A percentile compares a stretch with the other conserved stretches of the same genome.
These are phyloP conservation scores for Notodonta ziczac DNA, from an alignment of 2,888 invertebrate species.

Conservation along the genomic window DNA sequence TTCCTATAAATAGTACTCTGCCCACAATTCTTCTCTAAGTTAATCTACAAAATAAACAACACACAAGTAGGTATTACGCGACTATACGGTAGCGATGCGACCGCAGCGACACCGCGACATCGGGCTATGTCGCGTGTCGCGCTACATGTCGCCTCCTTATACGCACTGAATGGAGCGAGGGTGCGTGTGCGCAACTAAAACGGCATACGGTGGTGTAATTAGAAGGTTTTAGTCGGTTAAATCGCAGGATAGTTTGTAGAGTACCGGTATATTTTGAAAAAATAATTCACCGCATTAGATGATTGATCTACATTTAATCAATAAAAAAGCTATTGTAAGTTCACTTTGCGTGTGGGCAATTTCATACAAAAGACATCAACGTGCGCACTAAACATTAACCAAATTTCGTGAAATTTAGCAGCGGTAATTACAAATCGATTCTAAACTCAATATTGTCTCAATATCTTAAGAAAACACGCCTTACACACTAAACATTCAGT, in stretches of 20 bases:
- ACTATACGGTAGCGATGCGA: constrained; percentile 36
- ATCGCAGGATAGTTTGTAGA: background rate
- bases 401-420: background rate
- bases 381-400: constrained; percentile 16
- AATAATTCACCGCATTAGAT: too few species aligned
- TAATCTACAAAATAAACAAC: constrained; percentile 5
- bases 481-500: constrained; percentile 41
- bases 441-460: constrained; percentile 15
- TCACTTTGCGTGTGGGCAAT: constrained; percentile 15
- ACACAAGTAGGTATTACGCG: constrained; percentile 35
- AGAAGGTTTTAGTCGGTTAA: constrained; percentile 32
- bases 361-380: constrained; percentile 39
- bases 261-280: too few species aligned
- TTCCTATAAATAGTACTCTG: too few species aligned
- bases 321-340: too few species aligned
- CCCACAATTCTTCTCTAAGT: background rate
- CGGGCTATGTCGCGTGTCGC: constrained; percentile 48
- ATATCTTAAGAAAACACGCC: constrained; percentile 24
- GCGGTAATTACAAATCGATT: background rate
- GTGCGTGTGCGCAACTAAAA: constrained; percentile 37
- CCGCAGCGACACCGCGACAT: constrained; percentile 33
- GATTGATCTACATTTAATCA: background rate
- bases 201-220: constrained; percentile 47
- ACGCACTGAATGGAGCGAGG: constrained; percentile 53
- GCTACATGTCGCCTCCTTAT: constrained; percentile 63